phyloP scores from a whole-genome alignment of 2,888 invertebrate genomes.

The Cecidostiba fungosa region DNA sequence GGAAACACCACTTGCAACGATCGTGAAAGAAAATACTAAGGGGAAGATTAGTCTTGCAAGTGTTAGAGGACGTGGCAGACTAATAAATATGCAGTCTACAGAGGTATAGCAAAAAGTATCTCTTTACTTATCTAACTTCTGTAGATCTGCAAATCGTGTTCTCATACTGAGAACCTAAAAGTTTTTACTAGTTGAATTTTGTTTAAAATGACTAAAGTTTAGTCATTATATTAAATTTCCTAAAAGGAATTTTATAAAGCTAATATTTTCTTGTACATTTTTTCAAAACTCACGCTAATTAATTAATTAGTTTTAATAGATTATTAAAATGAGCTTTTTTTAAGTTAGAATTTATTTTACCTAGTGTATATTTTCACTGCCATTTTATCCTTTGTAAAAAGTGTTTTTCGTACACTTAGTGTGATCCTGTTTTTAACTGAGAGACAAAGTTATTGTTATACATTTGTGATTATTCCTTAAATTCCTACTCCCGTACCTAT shows the following conservation, averaged over 20 bases:
- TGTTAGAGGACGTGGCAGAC: slow-evolving; percentile 70
- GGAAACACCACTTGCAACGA: slow-evolving; percentile 69
- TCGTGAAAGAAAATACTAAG: slow-evolving; percentile 70
- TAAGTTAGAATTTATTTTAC: slow-evolving; percentile 44
- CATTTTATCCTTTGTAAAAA: slow-evolving; percentile 55
- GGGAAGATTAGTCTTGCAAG: slow-evolving; percentile 68
- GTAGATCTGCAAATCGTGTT: slow-evolving; percentile 61
- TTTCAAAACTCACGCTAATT: slow-evolving; percentile 30
- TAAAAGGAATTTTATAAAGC: slow-evolving; percentile 30
- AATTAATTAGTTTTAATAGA: slow-evolving; percentile 9
- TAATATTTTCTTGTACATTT: slow-evolving; percentile 39
- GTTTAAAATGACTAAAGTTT: slow-evolving; percentile 17
- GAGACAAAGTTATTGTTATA: slow-evolving; percentile 34
- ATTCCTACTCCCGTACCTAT: slow-evolving; percentile 22
- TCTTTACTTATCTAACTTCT: slow-evolving; percentile 47
- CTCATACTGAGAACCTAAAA: slow-evolving; percentile 2
- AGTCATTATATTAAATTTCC: slow-evolving; percentile 15
- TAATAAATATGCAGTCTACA: slow-evolving; percentile 71
- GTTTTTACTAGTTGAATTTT: slow-evolving; percentile 47
- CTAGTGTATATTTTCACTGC: slow-evolving; percentile 18
- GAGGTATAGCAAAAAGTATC: slow-evolving; percentile 75
- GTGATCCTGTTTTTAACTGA: slow-evolving; percentile 7
- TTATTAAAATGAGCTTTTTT: slow-evolving; percentile 47
- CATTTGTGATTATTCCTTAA: slow-evolving; percentile 27
- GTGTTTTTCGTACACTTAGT: not conserved